These are phyloP conservation scores for Nibea albiflora DNA, from an alignment of 2,113 vertebrate genomes.

Conservation along the genomic window DNA sequence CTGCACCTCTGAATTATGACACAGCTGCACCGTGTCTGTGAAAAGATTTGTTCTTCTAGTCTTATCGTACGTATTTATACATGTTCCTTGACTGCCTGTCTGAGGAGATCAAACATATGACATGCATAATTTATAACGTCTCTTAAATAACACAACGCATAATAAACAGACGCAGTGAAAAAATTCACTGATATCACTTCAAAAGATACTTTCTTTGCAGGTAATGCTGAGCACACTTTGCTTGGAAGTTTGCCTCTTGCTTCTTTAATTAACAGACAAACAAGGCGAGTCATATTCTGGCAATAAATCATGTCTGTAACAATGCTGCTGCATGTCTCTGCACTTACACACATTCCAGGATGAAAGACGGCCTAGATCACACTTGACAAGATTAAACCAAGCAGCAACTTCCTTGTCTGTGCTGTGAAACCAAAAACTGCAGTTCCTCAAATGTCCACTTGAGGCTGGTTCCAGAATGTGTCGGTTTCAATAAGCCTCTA, in stretches of 20 bases:
- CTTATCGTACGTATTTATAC: conserved; percentile 26
- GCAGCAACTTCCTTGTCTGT: too few relatives aligned
- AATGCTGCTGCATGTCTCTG: conserved; percentile 29
- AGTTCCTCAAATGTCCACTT: too few relatives aligned
- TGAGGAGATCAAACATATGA: conserved; percentile 32
- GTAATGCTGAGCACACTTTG: conserved; percentile 41
- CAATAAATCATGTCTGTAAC: conserved; percentile 40
- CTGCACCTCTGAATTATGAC: conserved; percentile 43
- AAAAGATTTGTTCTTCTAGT: conserved; percentile 24
- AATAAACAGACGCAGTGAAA: conserved; percentile 40
- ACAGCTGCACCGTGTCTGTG: conserved; percentile 4
- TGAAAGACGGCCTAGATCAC: conserved; percentile 49
- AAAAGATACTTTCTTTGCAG: conserved; percentile 41
- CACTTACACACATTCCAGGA: background rate
- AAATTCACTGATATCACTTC: conserved; percentile 42
- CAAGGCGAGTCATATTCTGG: conserved; percentile 42
- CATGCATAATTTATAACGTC: conserved; percentile 40
- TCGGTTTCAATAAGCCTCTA: too few relatives aligned
- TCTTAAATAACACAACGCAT: conserved; percentile 40
- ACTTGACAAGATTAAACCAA: conserved; percentile 48
- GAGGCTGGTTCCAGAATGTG: too few relatives aligned
- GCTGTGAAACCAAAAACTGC: too few relatives aligned
- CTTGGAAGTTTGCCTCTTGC: conserved; percentile 37
- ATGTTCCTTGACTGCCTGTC: conserved; percentile 47
- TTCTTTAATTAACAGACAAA: conserved; percentile 57